Percentiles rank a stretch among this genome's conserved stretches.
phyloP scores from a whole-genome alignment of 64 coral and sea anemone genomes.

The Orbicella faveolata region DNA sequence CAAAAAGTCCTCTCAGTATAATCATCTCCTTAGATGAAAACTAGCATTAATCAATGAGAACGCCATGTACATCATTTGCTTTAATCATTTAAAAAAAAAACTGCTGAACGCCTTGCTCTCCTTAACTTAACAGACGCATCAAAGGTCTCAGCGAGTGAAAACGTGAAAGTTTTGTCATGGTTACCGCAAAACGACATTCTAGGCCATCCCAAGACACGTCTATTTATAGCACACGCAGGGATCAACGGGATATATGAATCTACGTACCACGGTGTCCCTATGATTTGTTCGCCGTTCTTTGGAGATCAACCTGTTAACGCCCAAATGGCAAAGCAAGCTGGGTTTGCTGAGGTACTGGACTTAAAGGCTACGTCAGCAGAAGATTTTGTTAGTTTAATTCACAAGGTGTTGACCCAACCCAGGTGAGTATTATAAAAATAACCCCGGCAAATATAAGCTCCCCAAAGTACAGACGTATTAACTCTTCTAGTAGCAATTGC shows the following conservation, averaged over 20 bases:
- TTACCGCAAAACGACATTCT: constrained; percentile 67
- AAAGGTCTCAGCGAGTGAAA: neutral
- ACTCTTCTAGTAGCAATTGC: too few species aligned
- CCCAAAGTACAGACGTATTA: too few species aligned
- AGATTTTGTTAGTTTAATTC: constrained; percentile 32
- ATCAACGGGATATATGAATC: constrained; percentile 40
- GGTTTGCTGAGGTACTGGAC: constrained; percentile 29
- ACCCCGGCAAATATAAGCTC: too few species aligned
- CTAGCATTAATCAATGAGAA: too few species aligned
- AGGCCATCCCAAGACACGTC: constrained; percentile 33
- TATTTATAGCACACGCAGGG: constrained; percentile 59
- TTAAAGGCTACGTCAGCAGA: neutral
- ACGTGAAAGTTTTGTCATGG: constrained; percentile 45
- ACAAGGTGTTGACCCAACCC: neutral
- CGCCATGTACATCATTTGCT: neutral
- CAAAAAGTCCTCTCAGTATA: too few species aligned
- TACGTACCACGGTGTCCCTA: constrained; percentile 48
- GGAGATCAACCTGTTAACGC: constrained; percentile 42
- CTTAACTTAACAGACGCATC: neutral
- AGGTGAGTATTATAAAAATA: neutral
- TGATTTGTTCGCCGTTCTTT: constrained; percentile 60
- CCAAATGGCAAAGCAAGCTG: neutral
- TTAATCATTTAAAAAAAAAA: neutral
- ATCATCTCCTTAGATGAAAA: too few species aligned
- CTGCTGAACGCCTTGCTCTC: too few species aligned